Evolutionary conservation across 2,113 vertebrate species (phyloP).

Genomic region (Ibidorhyncha struthersii): DNA sequence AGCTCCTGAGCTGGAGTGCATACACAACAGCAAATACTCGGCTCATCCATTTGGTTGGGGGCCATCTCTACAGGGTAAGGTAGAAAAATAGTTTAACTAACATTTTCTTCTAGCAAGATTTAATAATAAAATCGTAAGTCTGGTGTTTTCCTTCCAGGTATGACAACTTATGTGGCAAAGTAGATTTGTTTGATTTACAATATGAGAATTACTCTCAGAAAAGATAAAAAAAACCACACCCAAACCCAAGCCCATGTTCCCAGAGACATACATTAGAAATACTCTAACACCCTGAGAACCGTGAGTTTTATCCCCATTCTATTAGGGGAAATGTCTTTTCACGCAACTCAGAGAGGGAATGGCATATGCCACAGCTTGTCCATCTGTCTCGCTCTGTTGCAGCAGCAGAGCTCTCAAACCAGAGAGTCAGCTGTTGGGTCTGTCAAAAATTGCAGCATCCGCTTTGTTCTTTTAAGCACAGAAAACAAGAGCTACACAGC

Average conservation of each 20-base stretch:
- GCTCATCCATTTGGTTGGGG: neutral
- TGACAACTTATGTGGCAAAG: neutral
- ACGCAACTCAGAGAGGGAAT: neutral
- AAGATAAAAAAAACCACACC: neutral
- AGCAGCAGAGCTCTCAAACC: neutral
- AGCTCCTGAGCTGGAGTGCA: neutral
- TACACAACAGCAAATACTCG: neutral
- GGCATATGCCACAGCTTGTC: neutral
- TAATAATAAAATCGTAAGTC: neutral
- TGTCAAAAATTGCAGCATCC: neutral
- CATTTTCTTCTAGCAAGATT: neutral
- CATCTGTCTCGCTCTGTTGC: neutral
- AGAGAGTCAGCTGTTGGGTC: neutral
- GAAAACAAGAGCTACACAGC: neutral
- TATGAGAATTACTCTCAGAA: neutral
- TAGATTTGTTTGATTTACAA: neutral
- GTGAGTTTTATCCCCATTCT: neutral
- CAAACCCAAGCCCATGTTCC: neutral
- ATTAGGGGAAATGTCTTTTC: neutral
- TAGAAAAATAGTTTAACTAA: neutral
- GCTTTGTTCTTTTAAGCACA: neutral
- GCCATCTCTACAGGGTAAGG: neutral
- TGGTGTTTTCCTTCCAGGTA: slow-evolving; percentile 5
- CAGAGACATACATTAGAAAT: neutral
- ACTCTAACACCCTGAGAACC: neutral